phyloP scores from a whole-genome alignment of 2,888 invertebrate genomes.

The Stramonita haemastoma region DNA sequence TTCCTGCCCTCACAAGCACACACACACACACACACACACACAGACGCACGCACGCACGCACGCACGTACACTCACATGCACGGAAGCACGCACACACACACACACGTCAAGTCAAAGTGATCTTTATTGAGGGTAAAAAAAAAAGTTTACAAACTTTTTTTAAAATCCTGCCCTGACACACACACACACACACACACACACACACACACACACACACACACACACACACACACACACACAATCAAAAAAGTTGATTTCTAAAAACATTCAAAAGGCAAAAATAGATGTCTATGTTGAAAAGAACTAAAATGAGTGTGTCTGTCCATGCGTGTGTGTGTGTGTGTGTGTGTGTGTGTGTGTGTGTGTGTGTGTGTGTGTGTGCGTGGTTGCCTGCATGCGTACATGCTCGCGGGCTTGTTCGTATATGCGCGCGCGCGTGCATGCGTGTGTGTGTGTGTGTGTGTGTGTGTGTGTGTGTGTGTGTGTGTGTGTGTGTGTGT shows the following conservation, averaged over 20 bases:
- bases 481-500: too few relatives aligned
- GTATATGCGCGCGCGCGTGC: background rate
- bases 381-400: too few relatives aligned
- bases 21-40: too few relatives aligned
- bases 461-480: too few relatives aligned
- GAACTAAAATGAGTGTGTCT: too few relatives aligned
- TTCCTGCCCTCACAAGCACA: too few relatives aligned
- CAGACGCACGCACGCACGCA: background rate
- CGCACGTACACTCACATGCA: background rate
- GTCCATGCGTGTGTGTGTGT: background rate
- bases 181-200: too few relatives aligned
- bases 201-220: conserved; percentile 1
- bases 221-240: background rate
- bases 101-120: background rate
- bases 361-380: background rate
- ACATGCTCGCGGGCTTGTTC: too few relatives aligned
- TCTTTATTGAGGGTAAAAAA: too few relatives aligned
- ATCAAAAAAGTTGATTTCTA: too few relatives aligned
- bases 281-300: background rate
- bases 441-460: background rate
- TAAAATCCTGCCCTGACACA: background rate
- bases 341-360: background rate
- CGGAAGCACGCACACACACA: background rate
- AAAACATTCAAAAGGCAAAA: background rate
- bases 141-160: too few relatives aligned